These are phyloP conservation scores for Gymnocheta viridis DNA, from an alignment of 2,888 invertebrate genomes.

Conservation along the genomic window DNA sequence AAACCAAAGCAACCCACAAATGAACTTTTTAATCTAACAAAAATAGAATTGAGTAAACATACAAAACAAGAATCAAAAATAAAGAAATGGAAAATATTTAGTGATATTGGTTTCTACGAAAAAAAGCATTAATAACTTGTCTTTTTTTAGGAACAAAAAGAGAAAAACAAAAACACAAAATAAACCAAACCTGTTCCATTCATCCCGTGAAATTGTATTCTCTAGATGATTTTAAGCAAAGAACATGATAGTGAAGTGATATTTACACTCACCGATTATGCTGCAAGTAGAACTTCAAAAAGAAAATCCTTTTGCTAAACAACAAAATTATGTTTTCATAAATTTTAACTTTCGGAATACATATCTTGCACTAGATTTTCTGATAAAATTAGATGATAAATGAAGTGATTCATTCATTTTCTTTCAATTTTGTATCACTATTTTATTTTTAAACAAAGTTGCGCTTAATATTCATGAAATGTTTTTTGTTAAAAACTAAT, in stretches of 20 bases:
- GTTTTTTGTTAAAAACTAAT: too few relatives aligned
- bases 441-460: too few relatives aligned
- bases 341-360: too few relatives aligned
- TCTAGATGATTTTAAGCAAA: background rate
- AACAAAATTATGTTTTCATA: too few relatives aligned
- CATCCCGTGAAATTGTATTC: background rate
- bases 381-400: too few relatives aligned
- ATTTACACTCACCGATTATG: background rate
- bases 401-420: too few relatives aligned
- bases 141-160: background rate
- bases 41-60: background rate
- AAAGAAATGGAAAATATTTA: background rate
- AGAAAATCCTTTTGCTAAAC: too few relatives aligned
- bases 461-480: too few relatives aligned
- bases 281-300: background rate
- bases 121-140: constrained; percentile 23
- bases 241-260: background rate
- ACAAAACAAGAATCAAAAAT: constrained; percentile 7
- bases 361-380: too few relatives aligned
- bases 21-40: background rate
- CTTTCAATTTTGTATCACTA: too few relatives aligned
- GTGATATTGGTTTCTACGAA: constrained; percentile 40
- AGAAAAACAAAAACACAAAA: background rate
- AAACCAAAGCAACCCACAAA: background rate
- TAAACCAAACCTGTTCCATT: background rate